Evolutionary conservation across 2,888 invertebrate species (phyloP).

Genomic region (Eustalomyia histrio): DNA sequence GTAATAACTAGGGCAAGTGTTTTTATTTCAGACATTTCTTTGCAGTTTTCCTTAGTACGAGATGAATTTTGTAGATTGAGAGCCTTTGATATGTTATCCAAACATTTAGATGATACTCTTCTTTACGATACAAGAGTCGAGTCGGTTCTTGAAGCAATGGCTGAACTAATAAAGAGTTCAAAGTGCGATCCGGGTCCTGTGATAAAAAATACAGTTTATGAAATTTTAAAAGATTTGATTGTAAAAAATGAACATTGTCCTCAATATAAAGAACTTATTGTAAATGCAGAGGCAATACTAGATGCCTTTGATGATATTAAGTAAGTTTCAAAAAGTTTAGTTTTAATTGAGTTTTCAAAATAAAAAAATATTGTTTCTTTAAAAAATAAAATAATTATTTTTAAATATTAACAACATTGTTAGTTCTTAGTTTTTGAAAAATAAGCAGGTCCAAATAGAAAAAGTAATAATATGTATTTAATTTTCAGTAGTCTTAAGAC

Average conservation of each 20-base stretch:
- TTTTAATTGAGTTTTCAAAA: too few relatives aligned
- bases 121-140: slow-evolving; percentile 69
- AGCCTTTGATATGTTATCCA: slow-evolving; percentile 64
- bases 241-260: slow-evolving; percentile 29
- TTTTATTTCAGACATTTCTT: slow-evolving; percentile 83
- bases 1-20: slow-evolving; percentile 87
- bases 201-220: slow-evolving; percentile 10
- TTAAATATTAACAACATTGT: too few relatives aligned
- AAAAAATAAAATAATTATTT: too few relatives aligned
- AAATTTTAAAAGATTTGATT: slow-evolving; percentile 23
- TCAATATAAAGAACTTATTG: slow-evolving; percentile 67
- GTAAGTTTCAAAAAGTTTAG: neutral
- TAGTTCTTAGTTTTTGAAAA: too few relatives aligned
- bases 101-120: slow-evolving; percentile 57
- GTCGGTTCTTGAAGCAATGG: slow-evolving; percentile 68
- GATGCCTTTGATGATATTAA: slow-evolving; percentile 42
- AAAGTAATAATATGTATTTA: too few relatives aligned
- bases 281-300: slow-evolving; percentile 24
- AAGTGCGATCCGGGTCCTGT: slow-evolving; percentile 16
- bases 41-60: slow-evolving; percentile 81
- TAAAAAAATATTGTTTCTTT: too few relatives aligned
- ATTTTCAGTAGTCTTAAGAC: too few relatives aligned
- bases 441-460: too few relatives aligned
- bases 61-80: slow-evolving; percentile 73
- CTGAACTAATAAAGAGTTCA: slow-evolving; percentile 63